Percentiles rank a stretch among this genome's conserved stretches.
phyloP scores from a whole-genome alignment of 1,140 invertebrate species.

The Cydia amplana region DNA sequence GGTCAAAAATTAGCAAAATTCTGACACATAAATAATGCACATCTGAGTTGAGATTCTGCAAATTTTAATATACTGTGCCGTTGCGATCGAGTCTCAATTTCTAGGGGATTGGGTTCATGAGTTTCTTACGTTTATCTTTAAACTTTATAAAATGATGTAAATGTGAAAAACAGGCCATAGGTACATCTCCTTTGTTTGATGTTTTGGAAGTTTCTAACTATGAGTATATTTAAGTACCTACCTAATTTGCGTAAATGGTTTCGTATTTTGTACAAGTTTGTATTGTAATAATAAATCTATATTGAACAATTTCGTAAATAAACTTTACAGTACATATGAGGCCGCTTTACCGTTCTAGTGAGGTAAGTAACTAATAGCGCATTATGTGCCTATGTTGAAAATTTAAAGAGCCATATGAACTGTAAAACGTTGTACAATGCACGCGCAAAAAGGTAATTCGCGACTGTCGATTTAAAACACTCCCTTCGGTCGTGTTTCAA shows the following conservation, averaged over 20 bases:
- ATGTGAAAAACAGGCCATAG: background rate
- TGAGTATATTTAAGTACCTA: background rate
- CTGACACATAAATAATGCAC: no score
- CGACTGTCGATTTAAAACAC: no score
- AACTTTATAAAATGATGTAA: background rate
- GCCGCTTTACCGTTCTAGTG: no score
- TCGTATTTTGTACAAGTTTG: background rate
- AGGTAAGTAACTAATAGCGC: no score
- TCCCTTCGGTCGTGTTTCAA: no score
- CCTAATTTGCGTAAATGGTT: background rate
- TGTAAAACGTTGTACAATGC: no score
- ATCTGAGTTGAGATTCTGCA: background rate
- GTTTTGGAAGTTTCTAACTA: background rate
- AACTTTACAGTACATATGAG: no score
- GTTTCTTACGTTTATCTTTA: slow-evolving; percentile 5
- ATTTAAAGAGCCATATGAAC: no score
- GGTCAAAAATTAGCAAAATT: no score
- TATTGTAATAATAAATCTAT: background rate
- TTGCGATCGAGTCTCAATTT: background rate
- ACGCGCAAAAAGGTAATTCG: no score
- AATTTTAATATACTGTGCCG: background rate
- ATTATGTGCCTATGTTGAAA: no score
- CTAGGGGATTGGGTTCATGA: background rate
- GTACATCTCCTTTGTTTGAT: background rate
- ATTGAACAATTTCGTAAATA: background rate